A percentile compares a stretch with the other conserved stretches of the same genome.
phyloP scores from a whole-genome alignment of 2,113 vertebrate species.

The Sceloporus undulatus region DNA sequence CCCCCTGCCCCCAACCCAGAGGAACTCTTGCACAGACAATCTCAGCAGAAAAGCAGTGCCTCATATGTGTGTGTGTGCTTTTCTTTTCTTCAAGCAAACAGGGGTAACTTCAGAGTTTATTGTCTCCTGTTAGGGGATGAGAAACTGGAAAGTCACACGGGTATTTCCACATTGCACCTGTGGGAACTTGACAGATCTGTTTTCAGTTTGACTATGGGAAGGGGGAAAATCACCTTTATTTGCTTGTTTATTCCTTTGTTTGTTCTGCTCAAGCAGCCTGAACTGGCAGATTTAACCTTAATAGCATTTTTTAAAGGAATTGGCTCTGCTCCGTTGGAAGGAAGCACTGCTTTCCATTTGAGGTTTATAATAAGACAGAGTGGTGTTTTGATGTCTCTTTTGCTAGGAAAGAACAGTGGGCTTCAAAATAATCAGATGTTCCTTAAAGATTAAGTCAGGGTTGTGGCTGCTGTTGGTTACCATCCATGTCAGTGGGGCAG shows the following conservation, averaged over 20 bases:
- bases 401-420: constrained; percentile 73
- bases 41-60: constrained; percentile 76
- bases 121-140: constrained; percentile 78
- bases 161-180: constrained; percentile 80
- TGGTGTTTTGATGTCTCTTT: constrained; percentile 74
- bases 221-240: constrained; percentile 52
- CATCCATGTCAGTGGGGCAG: too few relatives aligned
- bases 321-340: constrained; percentile 55
- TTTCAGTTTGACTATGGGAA: constrained; percentile 73
- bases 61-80: constrained; percentile 56
- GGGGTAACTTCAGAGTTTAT: constrained; percentile 77
- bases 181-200: constrained; percentile 71
- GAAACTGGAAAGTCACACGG: constrained; percentile 81
- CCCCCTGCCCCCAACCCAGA: constrained; percentile 43
- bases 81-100: constrained; percentile 70
- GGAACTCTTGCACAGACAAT: constrained; percentile 53
- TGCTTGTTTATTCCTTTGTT: constrained; percentile 22
- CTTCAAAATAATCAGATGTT: constrained; percentile 75
- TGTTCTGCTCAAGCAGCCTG: too few relatives aligned
- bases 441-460: too few relatives aligned
- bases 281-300: constrained; percentile 55
- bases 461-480: constrained; percentile 15
- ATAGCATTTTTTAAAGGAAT: constrained; percentile 48
- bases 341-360: constrained; percentile 68
- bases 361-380: constrained; percentile 68